Base-by-base conservation (phyloP, 2,113 vertebrate genomes). In the Physeter macrocephalus region DNA sequence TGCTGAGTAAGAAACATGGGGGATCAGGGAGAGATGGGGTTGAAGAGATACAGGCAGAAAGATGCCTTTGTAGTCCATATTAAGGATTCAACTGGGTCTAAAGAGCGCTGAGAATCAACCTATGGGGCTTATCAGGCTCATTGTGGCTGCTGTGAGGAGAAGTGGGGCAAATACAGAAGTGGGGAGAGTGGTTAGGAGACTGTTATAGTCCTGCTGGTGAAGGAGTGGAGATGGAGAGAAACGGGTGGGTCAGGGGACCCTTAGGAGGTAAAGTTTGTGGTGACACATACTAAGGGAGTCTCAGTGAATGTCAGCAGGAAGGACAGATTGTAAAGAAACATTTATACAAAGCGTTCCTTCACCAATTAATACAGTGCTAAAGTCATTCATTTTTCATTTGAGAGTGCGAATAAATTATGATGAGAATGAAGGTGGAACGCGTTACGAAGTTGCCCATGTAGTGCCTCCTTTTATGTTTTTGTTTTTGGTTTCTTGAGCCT, bases 381-480 rank as follows among this genome's bases (percentile, higher is more conserved):
- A 84, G 9, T 31, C n/a, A 29, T 46, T 87, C 29, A 54, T 72
- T 90, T 88, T 72, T 81, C 17, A 92, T 8, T n/a, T 90, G 39
- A 59, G 34, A 84, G 52, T 1, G 23, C 18, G 71, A 90, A 71
- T 92, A 83, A 81, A 85, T 36, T 69, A 54, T 52, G 71, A 85
- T 18, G 64, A 46, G 34, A 90, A 59, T 72, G 27, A 90, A 90
- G 36, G 62, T 66, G 41, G 13, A 18, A 25, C 31, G 66, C 43
- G 17, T 41, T 46, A 74, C 49, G 5, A 36, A 23, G 34, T 3
- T 61, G 57, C 4, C 31, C 3, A 18, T 8, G 9, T 15, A 74
- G 27, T 5, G 59, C 25, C 25, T 61, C 59, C 59, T 27, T 61
- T 61, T 61, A 11, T 25, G 59, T 25, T 61, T 61, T 57, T 57